Evolutionary conservation across 2,888 invertebrate genomes (phyloP).

Genomic region (Beris chalybata): DNA sequence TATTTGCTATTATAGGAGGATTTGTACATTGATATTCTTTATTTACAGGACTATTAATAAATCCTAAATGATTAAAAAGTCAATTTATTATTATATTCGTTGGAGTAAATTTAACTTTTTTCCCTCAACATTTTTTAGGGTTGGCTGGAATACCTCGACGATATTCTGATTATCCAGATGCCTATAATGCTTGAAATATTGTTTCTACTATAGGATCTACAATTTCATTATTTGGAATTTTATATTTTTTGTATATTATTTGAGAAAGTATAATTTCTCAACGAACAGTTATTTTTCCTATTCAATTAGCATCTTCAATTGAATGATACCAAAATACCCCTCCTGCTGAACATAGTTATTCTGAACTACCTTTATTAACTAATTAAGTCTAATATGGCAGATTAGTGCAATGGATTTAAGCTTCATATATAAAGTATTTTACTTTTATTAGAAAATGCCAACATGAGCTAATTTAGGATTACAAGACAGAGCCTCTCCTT

Average conservation of each 20-base stretch:
- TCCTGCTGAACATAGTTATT: conserved; percentile 63
- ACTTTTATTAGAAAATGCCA: conserved; percentile 65
- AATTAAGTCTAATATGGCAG: too few relatives aligned
- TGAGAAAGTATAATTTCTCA: conserved; percentile 63
- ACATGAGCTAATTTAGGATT: conserved; percentile 62
- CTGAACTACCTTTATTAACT: conserved; percentile 57
- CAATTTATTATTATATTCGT: conserved; percentile 74
- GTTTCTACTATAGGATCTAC: conserved; percentile 69
- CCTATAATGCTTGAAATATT: conserved; percentile 67
- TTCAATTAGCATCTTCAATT: conserved; percentile 62
- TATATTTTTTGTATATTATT: conserved; percentile 65
- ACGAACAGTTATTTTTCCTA: conserved; percentile 59
- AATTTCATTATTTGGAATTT: conserved; percentile 63
- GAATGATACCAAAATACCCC: conserved; percentile 65
- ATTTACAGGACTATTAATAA: conserved; percentile 66
- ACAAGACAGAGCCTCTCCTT: conserved; percentile 64
- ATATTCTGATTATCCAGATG: conserved; percentile 73
- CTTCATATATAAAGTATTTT: conserved; percentile 64
- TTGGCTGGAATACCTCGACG: conserved; percentile 74
- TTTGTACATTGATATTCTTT: conserved; percentile 72
- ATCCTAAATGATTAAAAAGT: conserved; percentile 64
- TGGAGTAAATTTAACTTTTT: conserved; percentile 78
- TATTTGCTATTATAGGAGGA: conserved; percentile 56
- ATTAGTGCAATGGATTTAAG: conserved; percentile 66
- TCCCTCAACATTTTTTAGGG: conserved; percentile 78